Base-by-base conservation (phyloP, 2,113 vertebrate genomes). In the Heliornis fulica region DNA sequence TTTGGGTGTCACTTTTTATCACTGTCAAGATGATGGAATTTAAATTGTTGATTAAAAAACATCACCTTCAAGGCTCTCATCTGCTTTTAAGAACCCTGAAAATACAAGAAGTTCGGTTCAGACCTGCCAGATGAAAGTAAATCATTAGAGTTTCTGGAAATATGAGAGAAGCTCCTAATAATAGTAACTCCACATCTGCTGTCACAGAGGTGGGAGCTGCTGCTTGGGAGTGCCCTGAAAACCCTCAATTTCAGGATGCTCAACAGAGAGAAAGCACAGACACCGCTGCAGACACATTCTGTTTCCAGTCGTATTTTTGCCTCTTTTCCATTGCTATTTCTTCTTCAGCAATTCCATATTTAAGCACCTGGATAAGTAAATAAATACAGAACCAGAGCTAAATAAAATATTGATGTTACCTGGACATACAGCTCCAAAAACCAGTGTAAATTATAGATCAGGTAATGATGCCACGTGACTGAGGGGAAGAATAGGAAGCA, bases 401-500 rank as follows among this genome's bases (percentile, higher is more conserved):
- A 90, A 91, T 89, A 93, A 95, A 88, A 92, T 88, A 88, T 80
- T 77, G 79, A 57, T 92, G 76, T 77, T 87, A 86, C 88, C 92
- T 77, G 94, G 93, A 94, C 75, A 78, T n/a, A n/a, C n/a, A n/a
- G n/a, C 83, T 83, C 43, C 77, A 68, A 88, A 96, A 63, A 95
- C 60, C 23, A 66, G 57, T 0, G 1, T 89, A 76, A 95, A 94
- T 95, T 89, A 91, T 72, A 88, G 66, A 93, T 94, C 87, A 85
- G 87, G 45, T 85, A 93, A 80, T 96, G 80, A 78, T 45, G 51
- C 45, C 70, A 36, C 31, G 66, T 87, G 89, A 45, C 74, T 91
- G 63, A 3, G 6, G 61, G 54, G 89, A 91, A 87, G 87, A 66
- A 83, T 74, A 51, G 66, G 63, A 83, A 60, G 48, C 17, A 64